Evolutionary conservation across 2,797 vertebrate genomes (phyloP).

Genomic region (Hafferia zeledoni): DNA sequence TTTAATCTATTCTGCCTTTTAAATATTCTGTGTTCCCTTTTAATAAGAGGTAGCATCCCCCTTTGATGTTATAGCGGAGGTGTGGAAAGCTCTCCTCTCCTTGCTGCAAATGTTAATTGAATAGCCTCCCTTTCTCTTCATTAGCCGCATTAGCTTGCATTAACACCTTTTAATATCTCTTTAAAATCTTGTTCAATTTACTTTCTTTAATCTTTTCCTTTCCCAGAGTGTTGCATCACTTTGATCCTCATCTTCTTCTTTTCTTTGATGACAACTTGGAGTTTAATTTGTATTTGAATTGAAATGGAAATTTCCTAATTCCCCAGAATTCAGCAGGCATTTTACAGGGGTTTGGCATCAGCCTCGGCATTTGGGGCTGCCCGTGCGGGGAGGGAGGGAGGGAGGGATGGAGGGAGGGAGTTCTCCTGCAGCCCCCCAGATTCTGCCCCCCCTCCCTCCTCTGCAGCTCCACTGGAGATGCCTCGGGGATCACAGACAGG

Average conservation of each 20-base stretch:
- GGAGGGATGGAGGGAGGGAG: no score
- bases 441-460: not conserved
- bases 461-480: not conserved
- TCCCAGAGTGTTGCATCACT: slow-evolving; percentile 77
- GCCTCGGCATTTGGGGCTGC: not conserved
- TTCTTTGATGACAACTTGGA: slow-evolving; percentile 79
- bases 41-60: slow-evolving; percentile 70
- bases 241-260: slow-evolving; percentile 79
- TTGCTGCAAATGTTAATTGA: slow-evolving; percentile 83
- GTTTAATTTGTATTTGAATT: slow-evolving; percentile 82
- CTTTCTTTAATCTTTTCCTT: slow-evolving; percentile 86
- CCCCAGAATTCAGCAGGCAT: not conserved
- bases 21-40: slow-evolving; percentile 79
- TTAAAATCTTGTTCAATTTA: slow-evolving; percentile 83
- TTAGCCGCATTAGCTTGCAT: slow-evolving; percentile 80
- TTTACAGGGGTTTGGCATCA: not conserved
- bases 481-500: not conserved
- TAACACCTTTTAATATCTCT: slow-evolving; percentile 87
- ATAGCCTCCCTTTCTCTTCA: slow-evolving; percentile 77
- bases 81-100: slow-evolving; percentile 78
- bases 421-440: accelerated
- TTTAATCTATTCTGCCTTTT: slow-evolving; percentile 76
- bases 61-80: slow-evolving; percentile 81
- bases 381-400: not conserved
- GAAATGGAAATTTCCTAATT: slow-evolving; percentile 82